These are phyloP conservation scores for Ptychoptera contaminata DNA, from an alignment of 2,888 invertebrate species.

Conservation along the genomic window DNA sequence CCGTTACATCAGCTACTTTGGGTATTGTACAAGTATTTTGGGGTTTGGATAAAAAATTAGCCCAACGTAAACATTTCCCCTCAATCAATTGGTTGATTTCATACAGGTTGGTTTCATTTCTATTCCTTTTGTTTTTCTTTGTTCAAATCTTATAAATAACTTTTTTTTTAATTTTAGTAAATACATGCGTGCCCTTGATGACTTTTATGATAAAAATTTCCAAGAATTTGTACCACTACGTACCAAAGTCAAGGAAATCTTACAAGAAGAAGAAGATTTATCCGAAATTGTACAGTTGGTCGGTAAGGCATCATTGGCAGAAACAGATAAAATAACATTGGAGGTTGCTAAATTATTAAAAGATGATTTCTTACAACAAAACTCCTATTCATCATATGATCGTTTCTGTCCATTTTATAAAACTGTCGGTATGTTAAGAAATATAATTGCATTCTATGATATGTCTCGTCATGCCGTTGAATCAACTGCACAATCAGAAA, in stretches of 20 bases:
- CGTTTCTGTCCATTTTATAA: constrained; percentile 99
- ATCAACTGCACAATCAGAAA: constrained; percentile 95
- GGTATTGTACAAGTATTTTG: constrained; percentile 99
- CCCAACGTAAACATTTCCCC: constrained; percentile 99
- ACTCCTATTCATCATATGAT: constrained; percentile 90
- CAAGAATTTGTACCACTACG: constrained; percentile 92
- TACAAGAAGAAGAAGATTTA: constrained; percentile 97
- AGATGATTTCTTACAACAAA: constrained; percentile 99
- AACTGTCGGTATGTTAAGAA: constrained; percentile 96
- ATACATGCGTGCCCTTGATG: constrained; percentile 95
- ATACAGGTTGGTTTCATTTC: constrained; percentile 39
- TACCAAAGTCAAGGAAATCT: constrained; percentile 88
- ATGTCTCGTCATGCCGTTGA: constrained; percentile 96
- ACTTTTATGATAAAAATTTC: constrained; percentile 98
- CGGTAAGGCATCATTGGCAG: constrained; percentile 96
- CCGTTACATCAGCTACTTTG: constrained; percentile 96
- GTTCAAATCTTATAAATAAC: background rate
- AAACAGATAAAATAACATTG: constrained; percentile 97
- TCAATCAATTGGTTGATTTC: constrained; percentile 99
- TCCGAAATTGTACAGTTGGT: constrained; percentile 99
- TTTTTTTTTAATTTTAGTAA: constrained; percentile 47
- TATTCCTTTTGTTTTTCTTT: constrained; percentile 4
- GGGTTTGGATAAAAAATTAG: constrained; percentile 97
- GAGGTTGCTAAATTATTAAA: constrained; percentile 97
- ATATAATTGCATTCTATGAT: constrained; percentile 97